phyloP scores from a whole-genome alignment of 2,888 invertebrate species.

The Caenorhabditis japonica region DNA sequence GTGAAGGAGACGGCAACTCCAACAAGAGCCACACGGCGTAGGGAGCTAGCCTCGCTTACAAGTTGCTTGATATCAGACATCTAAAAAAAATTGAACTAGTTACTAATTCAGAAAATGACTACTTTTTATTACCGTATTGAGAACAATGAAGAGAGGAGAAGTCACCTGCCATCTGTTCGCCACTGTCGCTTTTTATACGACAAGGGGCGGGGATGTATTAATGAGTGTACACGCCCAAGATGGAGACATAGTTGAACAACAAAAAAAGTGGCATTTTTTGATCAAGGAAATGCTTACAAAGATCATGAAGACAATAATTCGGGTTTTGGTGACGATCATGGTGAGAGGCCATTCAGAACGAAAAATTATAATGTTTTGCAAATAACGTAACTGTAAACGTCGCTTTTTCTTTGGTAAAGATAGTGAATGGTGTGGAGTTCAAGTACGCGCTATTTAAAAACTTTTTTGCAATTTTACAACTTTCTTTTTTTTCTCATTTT shows the following conservation, averaged over 20 bases:
- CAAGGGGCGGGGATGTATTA: slow-evolving; percentile 50
- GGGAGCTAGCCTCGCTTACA: slow-evolving; percentile 60
- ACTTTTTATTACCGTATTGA: slow-evolving; percentile 24
- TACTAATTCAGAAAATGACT: background rate
- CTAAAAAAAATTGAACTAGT: slow-evolving; percentile 21
- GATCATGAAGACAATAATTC: slow-evolving; percentile 20
- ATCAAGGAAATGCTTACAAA: slow-evolving; percentile 44
- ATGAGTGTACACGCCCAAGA: slow-evolving; percentile 43
- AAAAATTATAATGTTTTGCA: too few species aligned
- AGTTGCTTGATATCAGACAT: slow-evolving; percentile 57
- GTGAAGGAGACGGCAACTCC: too few species aligned
- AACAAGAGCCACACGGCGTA: too few species aligned
- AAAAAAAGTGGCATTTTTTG: slow-evolving; percentile 40
- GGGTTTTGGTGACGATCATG: too few species aligned
- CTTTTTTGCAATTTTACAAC: too few species aligned
- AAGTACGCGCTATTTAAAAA: too few species aligned
- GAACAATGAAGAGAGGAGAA: slow-evolving; percentile 44
- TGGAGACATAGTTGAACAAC: slow-evolving; percentile 33
- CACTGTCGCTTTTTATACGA: slow-evolving; percentile 43
- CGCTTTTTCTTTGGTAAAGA: slow-evolving; percentile 19
- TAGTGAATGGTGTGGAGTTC: slow-evolving; percentile 41
- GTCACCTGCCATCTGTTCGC: slow-evolving; percentile 36
- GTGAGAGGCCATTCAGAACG: too few species aligned
- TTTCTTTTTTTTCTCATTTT: too few species aligned
- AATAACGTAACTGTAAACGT: too few species aligned